These are phyloP conservation scores for Colinus virginianus DNA, from an alignment of 2,113 vertebrate genomes.

Conservation along the genomic window DNA sequence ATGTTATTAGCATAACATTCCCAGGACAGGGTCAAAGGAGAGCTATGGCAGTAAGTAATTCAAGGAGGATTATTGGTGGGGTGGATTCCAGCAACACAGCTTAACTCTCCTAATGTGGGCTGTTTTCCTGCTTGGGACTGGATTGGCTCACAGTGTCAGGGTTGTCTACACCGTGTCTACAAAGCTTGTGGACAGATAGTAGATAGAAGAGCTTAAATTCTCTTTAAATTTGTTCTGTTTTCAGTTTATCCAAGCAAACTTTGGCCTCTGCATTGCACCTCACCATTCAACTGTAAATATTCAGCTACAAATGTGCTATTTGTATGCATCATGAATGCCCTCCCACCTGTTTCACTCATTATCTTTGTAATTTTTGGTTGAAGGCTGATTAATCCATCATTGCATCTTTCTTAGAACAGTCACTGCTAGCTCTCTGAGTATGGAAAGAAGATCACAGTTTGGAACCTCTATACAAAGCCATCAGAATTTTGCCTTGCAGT, in stretches of 20 bases:
- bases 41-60: neutral
- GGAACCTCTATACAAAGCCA: neutral
- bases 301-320: neutral
- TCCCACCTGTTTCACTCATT: neutral
- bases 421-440: neutral
- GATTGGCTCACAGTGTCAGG: neutral
- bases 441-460: neutral
- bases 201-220: neutral
- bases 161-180: neutral
- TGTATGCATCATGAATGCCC: neutral
- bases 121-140: neutral
- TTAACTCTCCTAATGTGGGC: neutral
- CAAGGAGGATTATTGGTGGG: neutral
- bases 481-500: neutral
- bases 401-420: neutral
- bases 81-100: neutral
- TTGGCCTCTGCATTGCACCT: neutral
- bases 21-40: neutral
- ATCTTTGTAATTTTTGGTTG: neutral
- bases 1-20: neutral
- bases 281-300: neutral
- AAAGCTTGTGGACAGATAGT: neutral
- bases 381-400: neutral
- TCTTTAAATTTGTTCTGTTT: neutral
- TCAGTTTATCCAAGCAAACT: neutral